Evolutionary conservation across 2,888 invertebrate genomes (phyloP).

Genomic region (Cryptophagus acutangulus): DNA sequence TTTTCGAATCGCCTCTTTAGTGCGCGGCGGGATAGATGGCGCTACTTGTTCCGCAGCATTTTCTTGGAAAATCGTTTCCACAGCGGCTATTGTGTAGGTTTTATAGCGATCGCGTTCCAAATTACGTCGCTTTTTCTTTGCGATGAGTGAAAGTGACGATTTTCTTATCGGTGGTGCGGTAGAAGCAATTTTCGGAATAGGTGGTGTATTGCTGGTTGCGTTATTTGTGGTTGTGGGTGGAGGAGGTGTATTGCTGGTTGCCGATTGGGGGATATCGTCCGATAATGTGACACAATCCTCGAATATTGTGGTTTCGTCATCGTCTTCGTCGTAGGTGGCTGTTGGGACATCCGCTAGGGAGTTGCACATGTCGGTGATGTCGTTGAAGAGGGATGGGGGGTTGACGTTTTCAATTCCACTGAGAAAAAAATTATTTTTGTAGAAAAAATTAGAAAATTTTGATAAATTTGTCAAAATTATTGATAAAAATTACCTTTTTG

Average conservation of each 20-base stretch:
- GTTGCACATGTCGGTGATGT: constrained; percentile 57
- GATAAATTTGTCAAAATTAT: no score
- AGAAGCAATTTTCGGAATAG: constrained; percentile 66
- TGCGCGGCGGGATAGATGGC: constrained; percentile 29
- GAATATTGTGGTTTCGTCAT: constrained; percentile 54
- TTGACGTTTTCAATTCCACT: constrained; percentile 66
- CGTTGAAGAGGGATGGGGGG: constrained; percentile 66
- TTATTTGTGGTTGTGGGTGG: constrained; percentile 66
- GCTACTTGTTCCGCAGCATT: no score
- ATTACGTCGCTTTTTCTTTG: constrained; percentile 73
- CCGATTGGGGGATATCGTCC: constrained; percentile 45
- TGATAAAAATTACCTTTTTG: no score
- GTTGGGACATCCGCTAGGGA: constrained; percentile 51
- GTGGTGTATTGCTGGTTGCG: constrained; percentile 62
- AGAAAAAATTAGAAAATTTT: no score
- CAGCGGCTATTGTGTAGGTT: constrained; percentile 74
- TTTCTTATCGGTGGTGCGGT: no score
- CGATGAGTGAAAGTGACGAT: constrained; percentile 52
- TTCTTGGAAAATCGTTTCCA: no score
- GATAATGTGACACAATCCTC: constrained; percentile 48
- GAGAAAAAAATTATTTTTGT: no score
- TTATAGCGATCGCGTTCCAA: constrained; percentile 74
- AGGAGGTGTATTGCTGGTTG: constrained; percentile 58
- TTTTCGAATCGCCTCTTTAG: constrained; percentile 37
- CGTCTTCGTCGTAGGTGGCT: constrained; percentile 51